Evolutionary conservation across 1,140 invertebrate genomes (phyloP), one percentile per base, ranked within the genome.

Genomic region (Pentalonia nigronervosa): DNA sequence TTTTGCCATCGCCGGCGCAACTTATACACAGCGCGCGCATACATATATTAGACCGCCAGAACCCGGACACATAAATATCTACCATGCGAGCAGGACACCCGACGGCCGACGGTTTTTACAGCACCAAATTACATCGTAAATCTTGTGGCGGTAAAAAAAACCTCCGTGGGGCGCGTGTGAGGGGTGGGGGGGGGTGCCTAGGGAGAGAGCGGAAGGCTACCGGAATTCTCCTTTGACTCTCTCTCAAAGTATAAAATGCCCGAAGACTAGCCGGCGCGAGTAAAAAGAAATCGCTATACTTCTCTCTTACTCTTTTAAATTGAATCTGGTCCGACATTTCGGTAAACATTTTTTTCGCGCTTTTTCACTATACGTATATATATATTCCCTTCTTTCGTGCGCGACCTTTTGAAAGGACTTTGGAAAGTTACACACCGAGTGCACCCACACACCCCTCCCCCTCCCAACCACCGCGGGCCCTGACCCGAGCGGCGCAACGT

Each of bases 111-210:
- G 60, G 67, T 81, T 50, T 92, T 83, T 81, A 92, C 76, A 81
- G 20, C 41, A 36, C 45, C n/a, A 50, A 92, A 81, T 92, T 92
- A 92, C 91, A 83, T 92, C 91, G n/a, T 92, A 81, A 83, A 91
- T 91, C 90, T 91, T 83, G 30, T n/a, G 56, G 23, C 30, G 90
- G 41, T 30, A 89, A 89, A 89, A 53, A 89, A 88, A 48, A 30
- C 48, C 30, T 3, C 2, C 41, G 41, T 84, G 45, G 14, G 30
- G 9, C 14, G 20, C 6, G 81, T 7, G 41, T 30, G 83, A 4
- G 30, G 17, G 30, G 23, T 0, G 23, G 17, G 9, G 17, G 20
- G 7, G 25, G 41, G 2, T 41, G 7, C 30, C 20, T 48, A 48
- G n/a, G n/a, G 14, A 56, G 50, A 89, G 88, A 56, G 50, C 25